phyloP scores from a whole-genome alignment of 2,113 vertebrate genomes.

The Excalfactoria chinensis region DNA sequence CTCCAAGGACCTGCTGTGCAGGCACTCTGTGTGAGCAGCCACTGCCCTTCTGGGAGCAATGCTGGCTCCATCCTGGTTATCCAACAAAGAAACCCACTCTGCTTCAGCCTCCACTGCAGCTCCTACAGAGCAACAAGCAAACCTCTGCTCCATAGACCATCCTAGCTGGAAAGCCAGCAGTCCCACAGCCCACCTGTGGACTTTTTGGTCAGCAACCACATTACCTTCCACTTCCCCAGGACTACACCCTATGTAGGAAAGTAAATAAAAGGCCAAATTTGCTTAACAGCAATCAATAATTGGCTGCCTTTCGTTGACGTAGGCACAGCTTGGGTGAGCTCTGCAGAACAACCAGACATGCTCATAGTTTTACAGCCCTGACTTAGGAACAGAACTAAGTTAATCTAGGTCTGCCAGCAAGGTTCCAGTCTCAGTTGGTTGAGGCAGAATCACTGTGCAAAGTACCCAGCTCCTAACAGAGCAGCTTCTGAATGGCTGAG shows the following conservation, averaged over 20 bases:
- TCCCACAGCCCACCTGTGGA: not conserved
- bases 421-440: not conserved
- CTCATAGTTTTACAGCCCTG: not conserved
- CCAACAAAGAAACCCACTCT: not conserved
- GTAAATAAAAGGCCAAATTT: not conserved
- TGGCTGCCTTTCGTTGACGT: not conserved
- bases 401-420: not conserved
- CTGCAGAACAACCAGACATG: not conserved
- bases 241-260: not conserved
- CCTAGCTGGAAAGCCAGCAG: not conserved
- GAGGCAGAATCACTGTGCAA: not conserved
- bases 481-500: not conserved
- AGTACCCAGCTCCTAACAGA: not conserved
- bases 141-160: not conserved
- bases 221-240: not conserved
- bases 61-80: rapidly evolving
- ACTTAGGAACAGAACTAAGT: not conserved
- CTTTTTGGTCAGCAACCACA: not conserved
- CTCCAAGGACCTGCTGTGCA: not conserved
- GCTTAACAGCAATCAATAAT: not conserved
- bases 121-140: not conserved
- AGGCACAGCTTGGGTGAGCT: not conserved
- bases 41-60: not conserved
- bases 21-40: not conserved
- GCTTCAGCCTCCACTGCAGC: not conserved